Conservation (phyloP, 2,888 invertebrate species). For the Coecobrya sp. region DNA sequence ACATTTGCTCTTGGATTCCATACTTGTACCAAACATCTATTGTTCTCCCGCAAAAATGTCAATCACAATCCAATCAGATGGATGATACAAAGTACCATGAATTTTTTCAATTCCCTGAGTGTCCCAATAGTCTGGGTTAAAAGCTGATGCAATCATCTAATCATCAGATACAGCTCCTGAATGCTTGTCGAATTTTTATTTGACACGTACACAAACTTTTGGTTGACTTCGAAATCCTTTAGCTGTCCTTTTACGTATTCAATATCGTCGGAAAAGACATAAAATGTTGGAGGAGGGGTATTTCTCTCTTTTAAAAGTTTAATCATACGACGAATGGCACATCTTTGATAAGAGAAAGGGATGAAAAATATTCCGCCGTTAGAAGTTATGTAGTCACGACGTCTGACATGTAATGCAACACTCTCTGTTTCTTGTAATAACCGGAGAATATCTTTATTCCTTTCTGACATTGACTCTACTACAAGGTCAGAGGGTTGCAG, state of each 20-base stretch:
- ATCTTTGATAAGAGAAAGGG: neutral
- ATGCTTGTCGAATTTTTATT: constrained; percentile 7
- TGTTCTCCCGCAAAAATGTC: constrained; percentile 3
- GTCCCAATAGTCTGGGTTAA: neutral
- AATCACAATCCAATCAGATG: constrained; percentile 7
- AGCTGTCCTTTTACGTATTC: neutral
- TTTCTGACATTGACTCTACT: neutral
- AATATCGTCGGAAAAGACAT: constrained; percentile 31
- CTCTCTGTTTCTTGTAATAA: neutral
- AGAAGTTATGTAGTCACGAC: neutral
- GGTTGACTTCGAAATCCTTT: neutral
- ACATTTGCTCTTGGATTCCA: too few species aligned
- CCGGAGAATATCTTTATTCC: neutral
- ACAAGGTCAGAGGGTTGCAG: neutral
- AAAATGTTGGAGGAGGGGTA: neutral
- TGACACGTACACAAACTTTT: constrained; percentile 29
- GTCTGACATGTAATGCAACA: constrained; percentile 8
- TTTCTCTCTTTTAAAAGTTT: neutral
- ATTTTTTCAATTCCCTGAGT: neutral
- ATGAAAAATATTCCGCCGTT: neutral
- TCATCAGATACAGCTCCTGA: constrained; percentile 41
- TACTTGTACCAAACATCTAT: neutral
- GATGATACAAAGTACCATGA: constrained; percentile 14
- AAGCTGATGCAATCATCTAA: neutral
- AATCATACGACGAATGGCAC: neutral